These are phyloP conservation scores for Calameuta filiformis DNA, from an alignment of 2,888 invertebrate genomes.

Conservation along the genomic window DNA sequence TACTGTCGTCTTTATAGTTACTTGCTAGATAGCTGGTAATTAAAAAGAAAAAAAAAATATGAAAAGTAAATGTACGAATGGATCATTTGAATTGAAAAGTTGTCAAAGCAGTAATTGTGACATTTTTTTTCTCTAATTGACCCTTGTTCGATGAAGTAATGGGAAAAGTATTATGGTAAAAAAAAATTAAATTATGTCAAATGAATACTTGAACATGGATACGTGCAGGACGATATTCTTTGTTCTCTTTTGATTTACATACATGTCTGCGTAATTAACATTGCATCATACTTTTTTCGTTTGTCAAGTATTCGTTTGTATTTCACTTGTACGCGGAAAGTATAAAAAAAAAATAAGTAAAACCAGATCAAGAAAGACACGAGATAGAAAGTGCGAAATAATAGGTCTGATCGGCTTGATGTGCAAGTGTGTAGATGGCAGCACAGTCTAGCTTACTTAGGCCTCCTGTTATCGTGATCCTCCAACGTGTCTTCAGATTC, in stretches of 20 bases:
- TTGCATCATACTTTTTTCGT: background rate
- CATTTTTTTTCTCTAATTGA: no score
- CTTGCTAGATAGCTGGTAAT: background rate
- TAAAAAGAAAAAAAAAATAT: conserved; percentile 6
- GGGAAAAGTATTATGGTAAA: background rate
- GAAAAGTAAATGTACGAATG: background rate
- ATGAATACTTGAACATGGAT: background rate
- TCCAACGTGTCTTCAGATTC: conserved; percentile 58
- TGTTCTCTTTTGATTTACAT: background rate
- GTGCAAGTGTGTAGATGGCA: conserved; percentile 18
- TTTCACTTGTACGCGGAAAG: background rate
- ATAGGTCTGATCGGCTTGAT: conserved; percentile 12
- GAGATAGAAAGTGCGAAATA: conserved; percentile 16
- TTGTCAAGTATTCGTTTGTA: background rate
- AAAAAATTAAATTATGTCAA: background rate
- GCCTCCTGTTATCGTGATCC: conserved; percentile 59
- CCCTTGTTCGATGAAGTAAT: background rate
- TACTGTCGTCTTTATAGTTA: background rate
- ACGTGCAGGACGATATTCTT: background rate
- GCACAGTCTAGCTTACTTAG: conserved; percentile 55
- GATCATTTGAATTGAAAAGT: no score
- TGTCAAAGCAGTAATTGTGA: no score
- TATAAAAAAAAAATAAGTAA: conserved; percentile 10
- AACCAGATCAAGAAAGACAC: conserved; percentile 15
- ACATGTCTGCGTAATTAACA: background rate